Base-by-base conservation (phyloP, 1,140 invertebrate species). In the Goniozus legneri region DNA sequence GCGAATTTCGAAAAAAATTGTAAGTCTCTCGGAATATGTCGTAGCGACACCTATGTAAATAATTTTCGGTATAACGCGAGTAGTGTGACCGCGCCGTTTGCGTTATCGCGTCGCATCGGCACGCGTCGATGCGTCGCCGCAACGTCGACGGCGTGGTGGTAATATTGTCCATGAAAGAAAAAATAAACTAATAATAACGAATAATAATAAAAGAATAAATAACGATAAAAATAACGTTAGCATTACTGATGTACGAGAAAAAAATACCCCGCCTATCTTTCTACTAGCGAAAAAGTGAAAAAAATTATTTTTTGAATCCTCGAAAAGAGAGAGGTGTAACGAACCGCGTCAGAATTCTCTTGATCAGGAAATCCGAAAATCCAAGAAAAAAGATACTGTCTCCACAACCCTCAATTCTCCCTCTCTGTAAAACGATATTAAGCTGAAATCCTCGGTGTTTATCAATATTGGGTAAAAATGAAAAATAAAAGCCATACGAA, bases 241-340 rank as follows among this genome's bases (percentile, higher is more conserved):
- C 62, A 52, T 58, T 49, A 62, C 50, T 54, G 56, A 60, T 59
- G 36, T 56, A 56, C 47, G 59, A 52, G n/a, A n/a, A n/a, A n/a
- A n/a, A 54, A 58, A 61, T 63, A 31, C 52, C 64, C 61, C 51
- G 65, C 65, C 62, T 70, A 70, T 63, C 65, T 68, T 68, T 68
- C 58, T 69, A 68, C 56, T 64, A 54, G 63, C n/a, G n/a, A 58
- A 53, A 52, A 47, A 60, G 55, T 51, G 46, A 56, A 51, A 64
- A 61, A 52, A 69, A 62, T 69, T 71, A 71, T 69, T 70, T 70
- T 70, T 71, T 61, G 58, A 70, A 67, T 67, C 60, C 53, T 55
- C 50, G 56, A 51, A 58, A 67, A 55, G 57, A 65, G 61, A 51
- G 56, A 59, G 55, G 61, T 56, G 54, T 61, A 54, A 52, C 51